Base-by-base conservation (phyloP, 2,888 invertebrate genomes). In the Trachelus troglodyta region DNA sequence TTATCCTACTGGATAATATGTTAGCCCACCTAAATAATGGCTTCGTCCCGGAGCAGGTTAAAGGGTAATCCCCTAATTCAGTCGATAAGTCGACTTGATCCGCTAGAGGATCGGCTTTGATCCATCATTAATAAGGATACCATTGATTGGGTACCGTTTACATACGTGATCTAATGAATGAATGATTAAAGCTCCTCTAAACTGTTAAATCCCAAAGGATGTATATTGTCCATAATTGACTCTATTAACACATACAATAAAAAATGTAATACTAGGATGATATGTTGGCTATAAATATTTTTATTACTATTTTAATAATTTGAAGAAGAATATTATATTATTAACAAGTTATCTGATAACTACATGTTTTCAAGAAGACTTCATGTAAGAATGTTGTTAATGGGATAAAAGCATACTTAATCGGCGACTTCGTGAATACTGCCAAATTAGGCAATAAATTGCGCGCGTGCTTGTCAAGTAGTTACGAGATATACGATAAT, bases 121-220 rank as follows among this genome's bases (percentile, higher is more conserved):
- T 69, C 71, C 71, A 71, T 71, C 31, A 71, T 71, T 71, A 71
- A 71, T 15, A 34, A 71, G 34, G 71, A 34, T 71, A 71, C 71
- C n/a, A 15, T 71, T 71, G 71, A 71, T 30, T 71, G 71, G 15
- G 31, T 33, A 15, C 71, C 4, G 31, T 23, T 71, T 71, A 71
- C 31, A 15, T 34, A 23, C 71, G 31, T 23, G 9, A 23, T 9
- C 23, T 56, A 56, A 56, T 9, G 56, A 56, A 56, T 56, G 23
- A 56, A 23, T 23, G 23, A 56, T 23, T 56, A 9, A 56, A 56
- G 6, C 15, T 40, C 0, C 56, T 23, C 23, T 56, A 56, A 56
- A 56, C 6, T 56, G 56, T 56, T 56, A 56, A 56, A 23, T 56
- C 23, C 9, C 56, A 56, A 9, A 1, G 23, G 23, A 56, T 23